Evolutionary conservation across 2,113 vertebrate species (phyloP).

Genomic region (Elaphurus davidianus): DNA sequence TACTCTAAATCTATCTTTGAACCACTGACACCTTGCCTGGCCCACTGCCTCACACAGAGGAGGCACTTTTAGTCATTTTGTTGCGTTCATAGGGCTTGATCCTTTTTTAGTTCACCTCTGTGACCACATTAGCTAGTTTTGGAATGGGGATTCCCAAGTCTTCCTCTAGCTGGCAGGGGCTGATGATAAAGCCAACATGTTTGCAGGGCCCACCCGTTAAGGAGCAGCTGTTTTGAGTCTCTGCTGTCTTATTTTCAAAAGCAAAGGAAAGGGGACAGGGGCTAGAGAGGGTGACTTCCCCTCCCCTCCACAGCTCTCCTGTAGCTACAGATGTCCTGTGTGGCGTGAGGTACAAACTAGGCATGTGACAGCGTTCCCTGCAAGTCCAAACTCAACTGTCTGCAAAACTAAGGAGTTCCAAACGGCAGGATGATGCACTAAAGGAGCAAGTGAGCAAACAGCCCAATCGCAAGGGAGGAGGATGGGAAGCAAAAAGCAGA

Average conservation of each 20-base stretch:
- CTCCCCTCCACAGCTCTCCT: background rate
- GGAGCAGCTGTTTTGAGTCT: background rate
- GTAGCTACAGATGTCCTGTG: background rate
- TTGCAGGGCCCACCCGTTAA: background rate
- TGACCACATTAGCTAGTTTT: background rate
- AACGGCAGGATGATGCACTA: background rate
- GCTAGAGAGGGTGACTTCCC: background rate
- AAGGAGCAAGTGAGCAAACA: slow-evolving; percentile 47
- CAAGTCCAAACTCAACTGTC: slow-evolving; percentile 48
- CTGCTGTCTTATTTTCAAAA: slow-evolving; percentile 40
- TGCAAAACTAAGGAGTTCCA: slow-evolving; percentile 55
- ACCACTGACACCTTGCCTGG: background rate
- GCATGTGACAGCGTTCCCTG: slow-evolving; percentile 2
- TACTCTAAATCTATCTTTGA: background rate
- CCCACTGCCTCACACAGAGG: background rate
- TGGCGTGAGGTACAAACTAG: background rate
- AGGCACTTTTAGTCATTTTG: background rate
- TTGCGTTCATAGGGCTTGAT: background rate
- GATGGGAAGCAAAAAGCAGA: background rate
- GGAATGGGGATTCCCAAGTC: background rate
- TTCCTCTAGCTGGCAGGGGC: background rate
- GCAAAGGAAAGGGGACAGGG: background rate
- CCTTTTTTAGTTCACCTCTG: background rate
- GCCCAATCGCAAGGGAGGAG: background rate
- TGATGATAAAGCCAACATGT: background rate